Conservation (phyloP, 2,797 vertebrate species). For the Pipistrellus kuhlii region DNA sequence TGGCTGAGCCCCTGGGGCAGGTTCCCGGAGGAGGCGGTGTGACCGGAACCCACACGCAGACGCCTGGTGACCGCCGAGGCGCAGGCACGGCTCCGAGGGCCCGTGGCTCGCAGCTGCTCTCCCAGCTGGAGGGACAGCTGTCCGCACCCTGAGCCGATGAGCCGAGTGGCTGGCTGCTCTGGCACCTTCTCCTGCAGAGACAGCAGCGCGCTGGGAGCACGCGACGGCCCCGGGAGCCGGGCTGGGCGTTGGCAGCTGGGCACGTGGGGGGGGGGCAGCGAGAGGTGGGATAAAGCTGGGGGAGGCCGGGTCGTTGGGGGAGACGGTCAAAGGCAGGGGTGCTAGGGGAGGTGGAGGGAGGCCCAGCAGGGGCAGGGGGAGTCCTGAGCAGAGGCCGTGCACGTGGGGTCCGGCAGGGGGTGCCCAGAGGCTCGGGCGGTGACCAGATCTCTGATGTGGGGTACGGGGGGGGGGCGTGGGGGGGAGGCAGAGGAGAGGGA, state of each 20-base stretch:
- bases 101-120: neutral
- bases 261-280: too few relatives aligned
- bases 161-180: neutral
- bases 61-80: neutral
- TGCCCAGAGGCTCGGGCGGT: accelerated
- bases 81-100: accelerated
- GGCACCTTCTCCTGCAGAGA: neutral
- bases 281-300: too few relatives aligned
- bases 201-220: neutral
- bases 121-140: constrained; percentile 47
- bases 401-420: neutral
- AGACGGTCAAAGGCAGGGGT: too few relatives aligned
- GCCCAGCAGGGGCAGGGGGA: neutral
- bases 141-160: accelerated
- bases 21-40: too few relatives aligned
- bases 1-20: too few relatives aligned
- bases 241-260: too few relatives aligned
- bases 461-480: accelerated
- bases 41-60: accelerated
- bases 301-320: too few relatives aligned
- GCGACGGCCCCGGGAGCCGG: accelerated
- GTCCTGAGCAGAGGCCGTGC: neutral
- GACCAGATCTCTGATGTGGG: neutral
- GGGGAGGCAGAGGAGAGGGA: neutral
- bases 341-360: too few relatives aligned